Base-by-base conservation (phyloP, 1,140 invertebrate genomes). In the Pissodes strobi region DNA sequence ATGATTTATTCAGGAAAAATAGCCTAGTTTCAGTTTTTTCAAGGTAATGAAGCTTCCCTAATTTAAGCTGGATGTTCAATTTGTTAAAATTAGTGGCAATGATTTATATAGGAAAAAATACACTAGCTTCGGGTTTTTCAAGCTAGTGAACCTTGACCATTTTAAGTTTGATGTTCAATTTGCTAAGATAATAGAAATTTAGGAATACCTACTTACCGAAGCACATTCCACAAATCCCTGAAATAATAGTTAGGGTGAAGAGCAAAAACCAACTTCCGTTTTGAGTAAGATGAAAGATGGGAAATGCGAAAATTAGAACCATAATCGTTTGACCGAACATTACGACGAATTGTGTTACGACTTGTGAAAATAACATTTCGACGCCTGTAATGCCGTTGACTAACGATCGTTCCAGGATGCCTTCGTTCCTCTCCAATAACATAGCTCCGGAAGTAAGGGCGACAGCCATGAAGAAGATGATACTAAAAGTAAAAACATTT, bases 381-480 rank as follows among this genome's bases (percentile, higher is more conserved):
- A 83, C 78, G 1, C 85, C 84, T 61, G 67, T 77, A 4, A 79
- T 86, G 75, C 91, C 92, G 25, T 91, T 91, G 0, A 96, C 93
- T 43, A 94, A 82, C 46, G 89, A 91, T 65, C 94, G 83, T 74
- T 97, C 93, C 46, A 95, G 74, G 64, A 94, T 86, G n/a, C 94
- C 93, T 77, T 95, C 93, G 66, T 93, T 95, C 66, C 92, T 85
- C 76, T 98, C 95, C 57, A 95, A 88, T 43, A 98, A 90, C 75
- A 98, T 87, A 1, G 91, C 89, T 10, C 95, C 91, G 2, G 94
- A 94, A 10, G 94, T 97, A 49, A 97, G 78, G n/a, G 94, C 94
- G 12, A 96, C 93, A 17, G 88, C 85, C 80, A 97, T 85, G 84
- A 97, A 96, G 82, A 95, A 97, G 1, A 95, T 92, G 73, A 97